phyloP scores from a whole-genome alignment of 1,140 invertebrate species.

The Drosophila oshimai region DNA sequence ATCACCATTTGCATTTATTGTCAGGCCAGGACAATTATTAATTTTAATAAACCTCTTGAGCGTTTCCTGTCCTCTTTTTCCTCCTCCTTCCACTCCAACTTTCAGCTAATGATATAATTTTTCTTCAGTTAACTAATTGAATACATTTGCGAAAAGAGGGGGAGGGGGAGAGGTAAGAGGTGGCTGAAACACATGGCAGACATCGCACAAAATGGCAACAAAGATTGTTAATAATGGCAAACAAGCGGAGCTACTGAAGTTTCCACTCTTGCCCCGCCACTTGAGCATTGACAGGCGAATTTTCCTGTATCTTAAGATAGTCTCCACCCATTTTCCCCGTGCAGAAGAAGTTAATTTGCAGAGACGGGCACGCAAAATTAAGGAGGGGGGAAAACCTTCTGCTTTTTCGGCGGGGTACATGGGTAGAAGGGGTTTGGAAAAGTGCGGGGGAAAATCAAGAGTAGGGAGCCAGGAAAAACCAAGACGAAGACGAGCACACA shows the following conservation, averaged over 20 bases:
- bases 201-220: slow-evolving; percentile 58
- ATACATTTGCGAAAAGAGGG: slow-evolving; percentile 61
- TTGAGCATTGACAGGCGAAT: slow-evolving; percentile 53
- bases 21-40: slow-evolving; percentile 67
- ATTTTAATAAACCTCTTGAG: slow-evolving; percentile 70
- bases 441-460: neutral
- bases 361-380: slow-evolving; percentile 50
- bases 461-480: neutral
- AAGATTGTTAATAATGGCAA: slow-evolving; percentile 81
- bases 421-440: neutral
- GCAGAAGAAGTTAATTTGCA: slow-evolving; percentile 62
- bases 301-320: slow-evolving; percentile 30
- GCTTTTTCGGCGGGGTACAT: slow-evolving; percentile 10
- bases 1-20: slow-evolving; percentile 25
- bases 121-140: slow-evolving; percentile 80
- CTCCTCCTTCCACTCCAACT: neutral
- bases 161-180: neutral
- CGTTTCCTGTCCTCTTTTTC: neutral
- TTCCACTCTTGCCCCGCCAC: slow-evolving; percentile 43
- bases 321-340: neutral
- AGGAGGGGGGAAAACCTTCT: slow-evolving; percentile 27
- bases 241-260: slow-evolving; percentile 67
- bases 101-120: slow-evolving; percentile 77
- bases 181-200: slow-evolving; percentile 54
- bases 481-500: slow-evolving; percentile 64